Conservation (phyloP, 2,888 invertebrate species). For the Drosophila mulleri region DNA sequence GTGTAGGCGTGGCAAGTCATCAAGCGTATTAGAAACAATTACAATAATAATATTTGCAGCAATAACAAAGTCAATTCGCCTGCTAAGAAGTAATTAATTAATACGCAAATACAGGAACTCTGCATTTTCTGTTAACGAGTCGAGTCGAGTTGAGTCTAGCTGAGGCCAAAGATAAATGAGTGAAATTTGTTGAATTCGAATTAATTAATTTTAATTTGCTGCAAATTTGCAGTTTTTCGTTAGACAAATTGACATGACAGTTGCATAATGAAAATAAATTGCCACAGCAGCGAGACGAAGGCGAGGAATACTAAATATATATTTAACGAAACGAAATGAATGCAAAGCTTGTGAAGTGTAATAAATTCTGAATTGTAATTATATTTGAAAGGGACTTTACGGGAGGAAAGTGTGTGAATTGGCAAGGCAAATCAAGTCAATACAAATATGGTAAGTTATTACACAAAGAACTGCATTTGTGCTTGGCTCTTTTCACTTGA, state of each 20-base stretch:
- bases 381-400: not conserved
- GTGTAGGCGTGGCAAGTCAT: constrained; percentile 31
- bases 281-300: not conserved
- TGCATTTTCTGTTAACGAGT: constrained; percentile 14
- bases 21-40: constrained; percentile 40
- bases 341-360: constrained; percentile 12
- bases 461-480: not conserved
- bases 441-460: no score
- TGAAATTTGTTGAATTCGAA: constrained; percentile 39
- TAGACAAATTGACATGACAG: constrained; percentile 37
- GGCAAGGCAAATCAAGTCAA: not conserved
- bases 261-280: constrained; percentile 46
- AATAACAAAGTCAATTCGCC: constrained; percentile 17
- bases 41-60: constrained; percentile 44
- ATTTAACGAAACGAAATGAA: not conserved
- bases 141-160: not conserved
- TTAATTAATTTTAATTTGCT: constrained; percentile 54
- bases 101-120: constrained; percentile 22
- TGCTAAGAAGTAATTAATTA: constrained; percentile 23
- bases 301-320: not conserved
- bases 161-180: constrained; percentile 25
- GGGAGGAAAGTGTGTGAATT: no score
- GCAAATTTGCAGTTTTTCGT: constrained; percentile 50
- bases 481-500: not conserved
- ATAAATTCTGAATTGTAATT: constrained; percentile 15